Conservation (phyloP, 2,888 invertebrate species). For the Trachelus stipa region DNA sequence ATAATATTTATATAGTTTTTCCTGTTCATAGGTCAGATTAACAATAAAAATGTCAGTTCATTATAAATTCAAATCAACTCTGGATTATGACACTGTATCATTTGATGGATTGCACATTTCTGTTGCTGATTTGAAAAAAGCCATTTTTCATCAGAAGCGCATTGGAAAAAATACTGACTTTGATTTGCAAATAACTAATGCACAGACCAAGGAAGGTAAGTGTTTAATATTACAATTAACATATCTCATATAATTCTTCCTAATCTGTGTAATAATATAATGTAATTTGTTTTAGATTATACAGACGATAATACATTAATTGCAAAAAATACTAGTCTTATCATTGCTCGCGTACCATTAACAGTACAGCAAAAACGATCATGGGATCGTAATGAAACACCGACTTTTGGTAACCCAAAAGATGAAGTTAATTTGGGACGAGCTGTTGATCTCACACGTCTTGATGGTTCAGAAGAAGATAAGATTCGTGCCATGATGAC, state of each 20-base stretch:
- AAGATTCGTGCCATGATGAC: constrained; percentile 98
- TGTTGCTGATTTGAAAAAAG: constrained; percentile 93
- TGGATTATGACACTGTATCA: constrained; percentile 95
- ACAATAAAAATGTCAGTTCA: constrained; percentile 86
- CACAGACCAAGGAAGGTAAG: constrained; percentile 96
- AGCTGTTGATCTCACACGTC: constrained; percentile 85
- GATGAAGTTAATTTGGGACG: constrained; percentile 67
- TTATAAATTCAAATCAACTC: constrained; percentile 97
- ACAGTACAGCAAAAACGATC: constrained; percentile 82
- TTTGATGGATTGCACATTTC: constrained; percentile 98
- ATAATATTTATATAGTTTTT: constrained; percentile 2
- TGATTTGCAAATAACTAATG: constrained; percentile 96
- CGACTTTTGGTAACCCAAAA: constrained; percentile 54
- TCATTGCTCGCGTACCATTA: constrained; percentile 93
- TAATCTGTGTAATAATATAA: constrained; percentile 8
- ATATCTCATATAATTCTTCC: constrained; percentile 9
- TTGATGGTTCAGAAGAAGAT: constrained; percentile 96
- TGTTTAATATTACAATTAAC: constrained; percentile 7
- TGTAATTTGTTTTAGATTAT: constrained; percentile 77
- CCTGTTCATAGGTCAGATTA: constrained; percentile 15
- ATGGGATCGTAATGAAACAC: constrained; percentile 73
- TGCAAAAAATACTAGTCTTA: constrained; percentile 96
- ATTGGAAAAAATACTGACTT: constrained; percentile 95
- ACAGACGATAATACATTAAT: constrained; percentile 90
- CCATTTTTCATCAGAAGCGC: constrained; percentile 94